These are phyloP conservation scores for Drosophila austrosaltans DNA, from an alignment of 2,888 invertebrate genomes.

Conservation along the genomic window DNA sequence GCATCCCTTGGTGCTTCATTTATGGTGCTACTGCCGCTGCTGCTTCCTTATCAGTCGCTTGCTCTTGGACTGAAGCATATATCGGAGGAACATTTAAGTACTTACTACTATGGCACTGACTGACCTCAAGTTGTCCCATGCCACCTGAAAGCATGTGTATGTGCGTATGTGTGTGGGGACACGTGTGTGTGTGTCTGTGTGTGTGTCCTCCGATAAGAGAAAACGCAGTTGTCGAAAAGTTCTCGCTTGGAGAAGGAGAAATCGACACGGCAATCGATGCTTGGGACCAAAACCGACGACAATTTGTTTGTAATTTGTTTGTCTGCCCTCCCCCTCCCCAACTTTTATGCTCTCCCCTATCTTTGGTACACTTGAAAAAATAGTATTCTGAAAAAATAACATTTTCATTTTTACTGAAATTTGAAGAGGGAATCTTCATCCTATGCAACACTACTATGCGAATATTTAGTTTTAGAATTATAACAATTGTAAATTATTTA, in stretches of 20 bases:
- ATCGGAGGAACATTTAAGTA: constrained; percentile 41
- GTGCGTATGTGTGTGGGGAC: neutral
- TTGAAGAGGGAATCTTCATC: too few relatives aligned
- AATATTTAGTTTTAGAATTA: too few relatives aligned
- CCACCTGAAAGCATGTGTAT: constrained; percentile 34
- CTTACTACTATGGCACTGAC: constrained; percentile 28
- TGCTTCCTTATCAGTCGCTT: constrained; percentile 49
- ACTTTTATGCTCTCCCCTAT: neutral
- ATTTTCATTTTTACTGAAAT: too few relatives aligned
- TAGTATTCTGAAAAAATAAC: too few relatives aligned
- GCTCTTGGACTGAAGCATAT: constrained; percentile 47
- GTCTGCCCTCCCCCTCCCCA: constrained; percentile 38
- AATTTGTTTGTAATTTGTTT: constrained; percentile 79
- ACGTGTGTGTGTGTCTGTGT: neutral
- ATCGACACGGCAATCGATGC: constrained; percentile 54
- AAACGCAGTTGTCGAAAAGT: constrained; percentile 35
- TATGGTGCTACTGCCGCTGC: neutral
- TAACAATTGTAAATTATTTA: too few relatives aligned
- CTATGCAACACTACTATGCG: too few relatives aligned
- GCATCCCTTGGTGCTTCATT: too few relatives aligned
- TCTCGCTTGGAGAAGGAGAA: neutral
- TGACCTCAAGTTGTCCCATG: constrained; percentile 8
- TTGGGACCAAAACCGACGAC: constrained; percentile 35
- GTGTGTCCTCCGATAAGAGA: constrained; percentile 33
- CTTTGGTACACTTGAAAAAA: neutral